phyloP scores from a whole-genome alignment of 2,797 vertebrate species.

The Galagoides demidoff region DNA sequence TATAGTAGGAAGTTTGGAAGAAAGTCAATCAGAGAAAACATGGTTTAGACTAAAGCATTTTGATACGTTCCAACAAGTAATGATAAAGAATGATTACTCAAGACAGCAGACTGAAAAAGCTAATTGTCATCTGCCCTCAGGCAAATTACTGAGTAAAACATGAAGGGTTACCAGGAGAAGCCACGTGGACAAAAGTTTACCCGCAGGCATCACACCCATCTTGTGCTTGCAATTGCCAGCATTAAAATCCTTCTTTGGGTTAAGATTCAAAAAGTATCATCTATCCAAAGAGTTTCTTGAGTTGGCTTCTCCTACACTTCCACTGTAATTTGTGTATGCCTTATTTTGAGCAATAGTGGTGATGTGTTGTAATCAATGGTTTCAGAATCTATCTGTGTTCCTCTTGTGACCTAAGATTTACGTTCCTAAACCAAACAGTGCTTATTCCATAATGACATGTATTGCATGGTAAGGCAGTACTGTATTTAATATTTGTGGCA shows the following conservation, averaged over 20 bases:
- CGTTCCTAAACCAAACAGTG: background rate
- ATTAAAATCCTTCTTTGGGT: background rate
- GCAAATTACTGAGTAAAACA: background rate
- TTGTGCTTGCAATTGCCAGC: background rate
- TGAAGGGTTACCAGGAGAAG: background rate
- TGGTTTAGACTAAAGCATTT: background rate
- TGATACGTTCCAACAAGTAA: background rate
- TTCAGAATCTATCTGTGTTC: background rate
- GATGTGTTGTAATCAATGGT: slow-evolving; percentile 24
- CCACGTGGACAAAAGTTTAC: background rate
- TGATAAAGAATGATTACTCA: background rate
- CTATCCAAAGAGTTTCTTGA: background rate
- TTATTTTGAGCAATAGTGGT: background rate
- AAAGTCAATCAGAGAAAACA: background rate
- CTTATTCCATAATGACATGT: background rate
- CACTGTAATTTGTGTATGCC: background rate
- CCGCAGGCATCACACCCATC: background rate
- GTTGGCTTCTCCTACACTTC: background rate
- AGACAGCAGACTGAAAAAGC: background rate
- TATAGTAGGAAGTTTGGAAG: background rate
- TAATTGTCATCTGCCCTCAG: background rate
- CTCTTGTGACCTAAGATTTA: background rate
- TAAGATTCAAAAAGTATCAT: background rate
- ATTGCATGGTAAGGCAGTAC: background rate
- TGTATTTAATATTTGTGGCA: background rate